Evolutionary conservation across 2,797 vertebrate species (phyloP), one percentile per base, ranked within the genome.

Genomic region (Enteromius paludinosus): DNA sequence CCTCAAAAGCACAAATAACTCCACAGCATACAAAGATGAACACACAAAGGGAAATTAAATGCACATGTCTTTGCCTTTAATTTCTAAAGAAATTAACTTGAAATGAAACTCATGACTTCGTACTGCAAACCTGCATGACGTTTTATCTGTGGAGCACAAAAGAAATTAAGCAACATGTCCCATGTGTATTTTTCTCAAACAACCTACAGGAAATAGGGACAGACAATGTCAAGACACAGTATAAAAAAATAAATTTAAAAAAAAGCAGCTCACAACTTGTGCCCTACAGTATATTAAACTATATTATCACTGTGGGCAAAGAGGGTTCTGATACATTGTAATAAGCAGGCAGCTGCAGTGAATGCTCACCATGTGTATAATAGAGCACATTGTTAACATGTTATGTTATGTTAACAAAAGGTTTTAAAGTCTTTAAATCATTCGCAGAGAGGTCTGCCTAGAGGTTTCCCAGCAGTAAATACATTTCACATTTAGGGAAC

Each of bases 281-380:
- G 43, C 25, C 43, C 11, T 52, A n/a, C n/a, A n/a, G n/a, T n/a
- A 12, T 11, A 33, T 52, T 17, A 17, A 54, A 23, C n/a, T 30
- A 30, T 30, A 30, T 56, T 23, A 56, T 25, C 52, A 38, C 3
- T 25, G 14, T 41, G 69, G 49, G 23, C 49, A 59, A 79, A 41
- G 15, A 61, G 12, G 35, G 38, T 45, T 59, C 23, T 43, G 7
- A 30, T 79, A 18, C 3, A 54, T 41, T 54, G 9, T 28, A 52
- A 12, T 30, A 59, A 70, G 33, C 70, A 74, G 64, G 41, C 38
- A 69, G 52, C 62, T 80, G 71, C 17, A 43, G 49, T 52, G 43
- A 76, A 77, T 28, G 45, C 35, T 85, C 41, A 54, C 78, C 54
- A 56, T 10, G 45, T 65, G 83, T 15, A 18, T 66, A 68, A 56